phyloP scores from a whole-genome alignment of 2,888 invertebrate species.

The Dastarcus helophoroides region DNA sequence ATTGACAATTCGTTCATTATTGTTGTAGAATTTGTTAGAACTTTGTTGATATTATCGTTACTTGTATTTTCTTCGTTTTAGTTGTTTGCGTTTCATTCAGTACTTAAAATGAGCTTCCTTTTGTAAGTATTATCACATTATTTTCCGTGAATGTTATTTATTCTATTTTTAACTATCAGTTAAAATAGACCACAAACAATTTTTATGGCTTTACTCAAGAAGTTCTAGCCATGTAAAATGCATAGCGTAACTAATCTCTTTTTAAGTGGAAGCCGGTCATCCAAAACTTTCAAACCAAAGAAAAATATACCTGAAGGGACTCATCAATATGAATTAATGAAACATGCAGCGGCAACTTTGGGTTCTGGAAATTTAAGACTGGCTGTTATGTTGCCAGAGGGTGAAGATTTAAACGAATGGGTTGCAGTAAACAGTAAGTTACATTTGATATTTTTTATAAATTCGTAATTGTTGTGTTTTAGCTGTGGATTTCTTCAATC shows the following conservation, averaged over 20 bases:
- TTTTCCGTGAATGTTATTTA: background rate
- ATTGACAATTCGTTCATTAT: constrained; percentile 25
- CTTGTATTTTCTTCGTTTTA: constrained; percentile 3
- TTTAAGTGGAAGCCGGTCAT: constrained; percentile 76
- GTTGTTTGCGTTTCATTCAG: constrained; percentile 4
- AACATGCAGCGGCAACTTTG: constrained; percentile 95
- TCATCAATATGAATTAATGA: constrained; percentile 98
- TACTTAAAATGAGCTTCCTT: constrained; percentile 47
- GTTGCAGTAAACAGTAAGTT: constrained; percentile 97
- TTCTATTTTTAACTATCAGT: constrained; percentile 10
- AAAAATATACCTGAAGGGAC: constrained; percentile 98
- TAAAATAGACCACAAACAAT: background rate
- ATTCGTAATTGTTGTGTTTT: constrained; percentile 28
- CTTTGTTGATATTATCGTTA: background rate
- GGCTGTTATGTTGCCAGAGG: constrained; percentile 94
- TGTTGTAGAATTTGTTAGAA: constrained; percentile 10
- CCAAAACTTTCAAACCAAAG: constrained; percentile 97
- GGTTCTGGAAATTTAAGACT: constrained; percentile 94
- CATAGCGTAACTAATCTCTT: constrained; percentile 10
- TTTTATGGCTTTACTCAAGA: constrained; percentile 3
- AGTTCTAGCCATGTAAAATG: constrained; percentile 13
- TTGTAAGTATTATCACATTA: constrained; percentile 42
- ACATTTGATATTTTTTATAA: constrained; percentile 2
- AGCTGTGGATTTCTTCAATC: constrained; percentile 99
- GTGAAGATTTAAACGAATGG: constrained; percentile 99